Percentiles rank a stretch among this genome's conserved stretches.
phyloP scores from a whole-genome alignment of 2,888 invertebrate genomes.

The Drosophila maculinotata region DNA sequence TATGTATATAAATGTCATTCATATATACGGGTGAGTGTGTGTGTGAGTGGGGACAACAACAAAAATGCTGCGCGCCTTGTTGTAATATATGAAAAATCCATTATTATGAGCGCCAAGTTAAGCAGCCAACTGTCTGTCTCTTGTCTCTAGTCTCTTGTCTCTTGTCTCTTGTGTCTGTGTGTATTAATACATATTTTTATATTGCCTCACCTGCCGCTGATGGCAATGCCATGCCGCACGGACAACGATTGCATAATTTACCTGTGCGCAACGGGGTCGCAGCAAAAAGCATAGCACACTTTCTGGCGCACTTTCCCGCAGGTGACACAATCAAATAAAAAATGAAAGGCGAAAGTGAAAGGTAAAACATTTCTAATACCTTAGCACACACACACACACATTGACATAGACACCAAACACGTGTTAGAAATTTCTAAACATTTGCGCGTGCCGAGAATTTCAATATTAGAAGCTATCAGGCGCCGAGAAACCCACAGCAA shows the following conservation, averaged over 20 bases:
- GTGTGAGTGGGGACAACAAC: conserved; percentile 28
- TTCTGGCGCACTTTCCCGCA: conserved; percentile 54
- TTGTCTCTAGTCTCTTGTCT: not conserved
- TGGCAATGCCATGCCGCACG: conserved; percentile 60
- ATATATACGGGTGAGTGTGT: not conserved
- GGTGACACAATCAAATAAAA: conserved; percentile 46
- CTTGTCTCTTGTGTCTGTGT: no score
- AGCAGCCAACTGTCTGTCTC: conserved; percentile 16
- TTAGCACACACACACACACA: conserved; percentile 20
- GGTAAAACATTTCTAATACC: conserved; percentile 60
- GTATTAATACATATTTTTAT: not conserved
- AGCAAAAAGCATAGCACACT: conserved; percentile 66
- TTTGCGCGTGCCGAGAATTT: conserved; percentile 83
- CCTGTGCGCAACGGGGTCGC: conserved; percentile 83
- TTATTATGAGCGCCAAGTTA: conserved; percentile 81
- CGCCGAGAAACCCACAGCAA: conserved; percentile 56
- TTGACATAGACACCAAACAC: not conserved
- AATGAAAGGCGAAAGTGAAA: conserved; percentile 29
- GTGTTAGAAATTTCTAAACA: conserved; percentile 81
- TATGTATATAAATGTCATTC: not conserved
- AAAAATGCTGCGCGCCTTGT: conserved; percentile 76
- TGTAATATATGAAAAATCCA: conserved; percentile 77
- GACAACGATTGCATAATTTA: conserved; percentile 85
- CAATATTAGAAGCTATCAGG: conserved; percentile 84
- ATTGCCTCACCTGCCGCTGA: conserved; percentile 64